Base-by-base conservation (phyloP, 92 coral and sea anemone genomes). In the Siderastrea radians region DNA sequence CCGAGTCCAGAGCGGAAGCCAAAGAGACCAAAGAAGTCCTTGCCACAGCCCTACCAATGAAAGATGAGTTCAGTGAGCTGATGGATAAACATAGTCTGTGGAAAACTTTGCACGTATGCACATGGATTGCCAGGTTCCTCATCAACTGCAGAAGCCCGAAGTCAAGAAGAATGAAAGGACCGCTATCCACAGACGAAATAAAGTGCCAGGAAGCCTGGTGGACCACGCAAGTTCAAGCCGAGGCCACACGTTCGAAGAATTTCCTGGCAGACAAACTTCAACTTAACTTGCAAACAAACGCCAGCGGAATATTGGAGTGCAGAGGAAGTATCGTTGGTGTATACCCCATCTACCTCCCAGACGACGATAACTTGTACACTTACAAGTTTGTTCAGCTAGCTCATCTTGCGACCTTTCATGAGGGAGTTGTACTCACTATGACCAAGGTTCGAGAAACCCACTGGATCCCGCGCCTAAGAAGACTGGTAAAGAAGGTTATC, bases 201-300 rank as follows among this genome's bases (percentile, higher is more conserved):
- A 53, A 79, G 84, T 43, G n/a, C 73, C 84, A 79, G 50, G 63
- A 79, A 49, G 68, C 53, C 19, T 78, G 82, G 82, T 78, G 70
- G 82, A 63, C 74, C 13, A 79, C 13, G 26, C 16, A 58, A 2
- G 4, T 49, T 48, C 84, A 79, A 67, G n/a, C 3, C 4, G 84
- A 79, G 49, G 84, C 58, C n/a, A 26, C 17, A 79, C 10, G 50
- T 12, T 9, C 47, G 8, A 68, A 51, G 19, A 74, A 48, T 16
- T 15, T 74, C 79, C 59, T 3, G 50, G 47, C 79, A 4, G 79
- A 74, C 59, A 74, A 74, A 15, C 11, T 74, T 14, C 78, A 74
- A 19, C 17, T 74, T 3, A 74, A 74, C 50, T n/a, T 74, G 47
- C 79, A 74, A 45, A 59, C 79, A 4, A 10, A 46, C 47, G 38